phyloP scores from a whole-genome alignment of 2,113 vertebrate genomes.

The Pygoscelis adeliae region DNA sequence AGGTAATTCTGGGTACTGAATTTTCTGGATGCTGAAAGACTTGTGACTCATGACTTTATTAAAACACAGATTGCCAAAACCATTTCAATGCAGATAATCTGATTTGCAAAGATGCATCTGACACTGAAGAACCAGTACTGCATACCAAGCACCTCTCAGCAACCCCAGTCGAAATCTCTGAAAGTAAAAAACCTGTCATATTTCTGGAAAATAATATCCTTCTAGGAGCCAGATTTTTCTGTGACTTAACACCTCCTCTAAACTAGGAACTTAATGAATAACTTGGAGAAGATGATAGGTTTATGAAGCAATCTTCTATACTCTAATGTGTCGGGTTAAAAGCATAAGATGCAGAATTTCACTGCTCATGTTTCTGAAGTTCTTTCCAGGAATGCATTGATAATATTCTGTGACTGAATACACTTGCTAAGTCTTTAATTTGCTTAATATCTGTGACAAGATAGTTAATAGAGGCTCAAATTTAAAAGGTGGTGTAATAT shows the following conservation, averaged over 20 bases:
- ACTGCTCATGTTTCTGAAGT: background rate
- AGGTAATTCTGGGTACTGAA: background rate
- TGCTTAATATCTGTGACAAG: constrained; percentile 42
- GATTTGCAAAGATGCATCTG: background rate
- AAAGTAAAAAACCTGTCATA: background rate
- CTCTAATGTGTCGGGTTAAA: background rate
- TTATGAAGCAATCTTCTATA: background rate
- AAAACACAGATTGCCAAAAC: background rate
- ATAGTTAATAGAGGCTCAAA: constrained; percentile 14
- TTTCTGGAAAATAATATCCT: background rate
- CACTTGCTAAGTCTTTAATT: constrained; percentile 39
- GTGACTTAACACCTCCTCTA: background rate
- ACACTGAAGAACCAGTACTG: background rate
- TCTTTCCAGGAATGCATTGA: constrained; percentile 14
- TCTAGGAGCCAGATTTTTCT: background rate
- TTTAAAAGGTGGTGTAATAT: constrained; percentile 39
- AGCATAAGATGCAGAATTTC: background rate
- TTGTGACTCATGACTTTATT: background rate
- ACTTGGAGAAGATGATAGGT: background rate
- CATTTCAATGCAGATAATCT: background rate
- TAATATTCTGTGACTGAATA: constrained; percentile 30
- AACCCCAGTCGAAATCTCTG: background rate
- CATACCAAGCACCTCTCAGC: background rate
- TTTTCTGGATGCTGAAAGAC: background rate
- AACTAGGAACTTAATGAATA: background rate